Percentiles rank a stretch among this genome's conserved stretches.
phyloP scores from a whole-genome alignment of 2,797 vertebrate species.

The Myotis vivesi region DNA sequence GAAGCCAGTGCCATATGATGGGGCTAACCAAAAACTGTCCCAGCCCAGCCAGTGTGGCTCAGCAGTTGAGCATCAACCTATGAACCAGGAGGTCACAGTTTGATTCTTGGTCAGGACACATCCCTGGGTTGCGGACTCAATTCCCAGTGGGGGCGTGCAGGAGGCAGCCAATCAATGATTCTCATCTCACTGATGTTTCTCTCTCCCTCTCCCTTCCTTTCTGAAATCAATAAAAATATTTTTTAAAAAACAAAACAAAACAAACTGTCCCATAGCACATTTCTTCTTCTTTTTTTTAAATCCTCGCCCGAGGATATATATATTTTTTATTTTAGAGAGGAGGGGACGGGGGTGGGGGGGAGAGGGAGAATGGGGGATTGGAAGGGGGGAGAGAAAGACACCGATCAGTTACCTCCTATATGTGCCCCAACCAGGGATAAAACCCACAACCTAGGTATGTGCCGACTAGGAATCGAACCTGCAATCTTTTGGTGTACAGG shows the following conservation, averaged over 20 bases:
- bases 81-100: no score
- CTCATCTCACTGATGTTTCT: no score
- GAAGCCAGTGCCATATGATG: neutral
- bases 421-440: neutral
- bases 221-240: no score
- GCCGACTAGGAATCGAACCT: neutral
- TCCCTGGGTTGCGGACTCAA: no score
- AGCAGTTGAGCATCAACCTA: no score
- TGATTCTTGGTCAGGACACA: no score
- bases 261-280: neutral
- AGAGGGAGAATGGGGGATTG: neutral
- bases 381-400: neutral
- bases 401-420: neutral
- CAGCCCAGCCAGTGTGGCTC: no score
- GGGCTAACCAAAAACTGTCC: neutral
- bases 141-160: no score
- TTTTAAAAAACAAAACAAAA: no score
- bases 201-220: no score
- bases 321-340: neutral
- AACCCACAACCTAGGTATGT: neutral
- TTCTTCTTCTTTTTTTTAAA: neutral
- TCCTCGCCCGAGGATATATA: neutral
- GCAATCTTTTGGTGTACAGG: neutral
- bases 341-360: accelerated
- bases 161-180: no score